Percentiles rank a stretch among this genome's conserved stretches.
These are phyloP conservation scores for Micromesistius poutassou DNA, from an alignment of 2,797 vertebrate genomes.

Conservation along the genomic window DNA sequence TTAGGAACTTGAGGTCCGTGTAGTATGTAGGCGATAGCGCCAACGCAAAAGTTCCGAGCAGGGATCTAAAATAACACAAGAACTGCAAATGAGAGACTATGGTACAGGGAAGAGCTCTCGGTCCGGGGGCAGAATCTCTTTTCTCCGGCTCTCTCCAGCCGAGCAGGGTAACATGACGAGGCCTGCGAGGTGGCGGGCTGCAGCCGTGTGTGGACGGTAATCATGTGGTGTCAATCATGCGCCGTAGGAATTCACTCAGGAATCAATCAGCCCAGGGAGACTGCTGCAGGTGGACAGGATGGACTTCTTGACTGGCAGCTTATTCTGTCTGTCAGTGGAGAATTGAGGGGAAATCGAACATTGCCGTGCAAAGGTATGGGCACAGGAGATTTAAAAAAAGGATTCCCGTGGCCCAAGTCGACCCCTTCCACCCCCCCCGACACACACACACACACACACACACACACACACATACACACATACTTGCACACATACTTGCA, in stretches of 20 bases:
- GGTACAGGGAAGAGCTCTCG: background rate
- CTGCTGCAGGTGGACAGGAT: constrained; percentile 60
- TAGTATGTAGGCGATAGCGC: background rate
- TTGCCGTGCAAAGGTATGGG: constrained; percentile 1
- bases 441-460: too few relatives aligned
- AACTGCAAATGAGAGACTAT: too few relatives aligned
- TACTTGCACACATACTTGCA: background rate
- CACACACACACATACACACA: too few relatives aligned
- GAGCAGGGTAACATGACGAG: constrained; percentile 37
- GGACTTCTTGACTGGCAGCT: constrained; percentile 54
- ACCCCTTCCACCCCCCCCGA: background rate
- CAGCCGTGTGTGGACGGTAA: constrained; percentile 60
- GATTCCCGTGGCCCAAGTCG: too few relatives aligned
- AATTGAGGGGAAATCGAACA: constrained; percentile 49
- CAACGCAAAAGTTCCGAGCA: too few relatives aligned
- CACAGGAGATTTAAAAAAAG: background rate
- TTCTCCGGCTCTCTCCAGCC: constrained; percentile 21
- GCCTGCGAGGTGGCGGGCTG: constrained; percentile 39
- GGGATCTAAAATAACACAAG: too few relatives aligned
- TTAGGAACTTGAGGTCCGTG: constrained; percentile 38
- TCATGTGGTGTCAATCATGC: constrained; percentile 63
- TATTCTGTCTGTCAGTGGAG: constrained; percentile 57
- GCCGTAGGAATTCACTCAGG: constrained; percentile 58
- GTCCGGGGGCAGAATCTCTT: constrained; percentile 19
- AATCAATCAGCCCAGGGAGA: constrained; percentile 60